Base-by-base conservation (phyloP, 2,888 invertebrate species). In the Drosophila flavopinicola region DNA sequence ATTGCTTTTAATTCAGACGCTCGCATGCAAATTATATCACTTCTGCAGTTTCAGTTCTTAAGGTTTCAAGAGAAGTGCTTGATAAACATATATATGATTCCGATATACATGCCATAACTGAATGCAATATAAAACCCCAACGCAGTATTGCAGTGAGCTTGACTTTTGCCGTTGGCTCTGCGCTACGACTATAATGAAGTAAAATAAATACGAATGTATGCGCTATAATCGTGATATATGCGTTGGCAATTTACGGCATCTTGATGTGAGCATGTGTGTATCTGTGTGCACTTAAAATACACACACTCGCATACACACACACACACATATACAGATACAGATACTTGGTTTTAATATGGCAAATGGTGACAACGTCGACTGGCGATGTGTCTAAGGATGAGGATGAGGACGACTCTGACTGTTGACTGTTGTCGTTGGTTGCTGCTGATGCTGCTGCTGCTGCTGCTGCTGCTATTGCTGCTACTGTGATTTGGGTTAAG, bases 401-500 rank as follows among this genome's bases (percentile, higher is more conserved):
- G 49, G n/a, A 48, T 30, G 51, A 42, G 49, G 39, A 58, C 54
- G 54, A 39, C 51, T 39, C 52, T 42, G 59, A 60, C 52, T 74
- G 59, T 41, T 72, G 73, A 61, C 61, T 68, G 53, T 59, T 69
- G 64, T 57, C 56, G 59, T 37, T 61, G 52, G 38, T 17, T 37
- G 37, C 41, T 60, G 32, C 4, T 48, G 53, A 29, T 53, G 39
- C 29, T 57, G 48, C 27, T 57, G 48, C 13, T 53, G 52, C 9
- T 41, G 39, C 20, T 48, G 52, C 39, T 60, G 58, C 38, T 58
- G 49, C 20, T 54, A 33, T 25, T 53, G 51, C 13, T 63, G 65
- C 53, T 66, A 45, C 78, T 76, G 70, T 84, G 87, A 87, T 84
- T 84, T 84, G 84, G 83, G 83, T 84, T 84, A 84, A 84, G 83